phyloP scores from a whole-genome alignment of 2,113 vertebrate genomes.

The Trinectes maculatus region DNA sequence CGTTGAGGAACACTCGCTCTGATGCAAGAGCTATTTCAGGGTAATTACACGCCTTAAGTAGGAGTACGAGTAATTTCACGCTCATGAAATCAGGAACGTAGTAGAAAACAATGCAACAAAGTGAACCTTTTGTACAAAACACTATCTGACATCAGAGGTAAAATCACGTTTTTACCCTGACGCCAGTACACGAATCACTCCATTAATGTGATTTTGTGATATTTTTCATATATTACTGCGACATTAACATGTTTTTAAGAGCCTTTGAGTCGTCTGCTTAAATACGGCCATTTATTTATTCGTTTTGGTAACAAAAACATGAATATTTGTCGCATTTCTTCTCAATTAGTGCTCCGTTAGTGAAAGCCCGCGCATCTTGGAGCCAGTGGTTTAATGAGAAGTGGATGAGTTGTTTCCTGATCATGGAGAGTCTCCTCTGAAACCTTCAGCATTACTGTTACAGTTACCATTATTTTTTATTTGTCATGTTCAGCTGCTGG shows the following conservation, averaged over 20 bases:
- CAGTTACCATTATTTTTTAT: slow-evolving; percentile 10
- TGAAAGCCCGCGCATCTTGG: background rate
- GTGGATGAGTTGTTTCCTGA: background rate
- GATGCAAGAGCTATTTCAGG: slow-evolving; percentile 4
- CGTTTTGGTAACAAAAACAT: no score
- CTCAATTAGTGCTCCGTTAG: background rate
- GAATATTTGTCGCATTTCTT: background rate
- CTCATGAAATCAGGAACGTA: no score
- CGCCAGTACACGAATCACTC: no score
- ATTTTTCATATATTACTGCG: no score
- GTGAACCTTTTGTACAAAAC: background rate
- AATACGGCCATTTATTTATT: no score
- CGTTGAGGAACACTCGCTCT: background rate
- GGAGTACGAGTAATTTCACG: no score
- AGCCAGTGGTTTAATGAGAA: background rate
- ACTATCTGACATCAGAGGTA: background rate
- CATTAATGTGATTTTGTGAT: no score
- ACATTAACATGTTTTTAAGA: no score
- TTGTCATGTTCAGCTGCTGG: slow-evolving; percentile 5
- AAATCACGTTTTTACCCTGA: background rate
- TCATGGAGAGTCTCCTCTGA: background rate
- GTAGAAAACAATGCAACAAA: background rate
- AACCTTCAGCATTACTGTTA: background rate
- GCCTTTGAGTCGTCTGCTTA: no score
- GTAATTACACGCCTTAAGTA: background rate